Conservation (phyloP, 2,888 invertebrate species). For the Operophtera brumata region DNA sequence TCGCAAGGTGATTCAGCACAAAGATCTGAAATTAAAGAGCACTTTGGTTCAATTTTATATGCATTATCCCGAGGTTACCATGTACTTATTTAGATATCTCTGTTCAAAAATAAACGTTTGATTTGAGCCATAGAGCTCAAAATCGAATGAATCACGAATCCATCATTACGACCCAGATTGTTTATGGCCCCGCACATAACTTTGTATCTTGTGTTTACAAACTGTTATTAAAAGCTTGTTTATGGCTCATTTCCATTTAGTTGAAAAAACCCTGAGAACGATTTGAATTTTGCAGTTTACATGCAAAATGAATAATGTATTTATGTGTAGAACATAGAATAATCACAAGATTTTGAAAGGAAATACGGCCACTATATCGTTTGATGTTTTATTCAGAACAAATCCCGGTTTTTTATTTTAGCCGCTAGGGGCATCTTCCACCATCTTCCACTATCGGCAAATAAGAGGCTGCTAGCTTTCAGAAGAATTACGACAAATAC, state of each 20-base stretch:
- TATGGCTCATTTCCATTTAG: slow-evolving; percentile 39
- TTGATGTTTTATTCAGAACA: too few species aligned
- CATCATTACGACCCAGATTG: slow-evolving; percentile 28
- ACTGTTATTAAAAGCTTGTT: slow-evolving; percentile 44
- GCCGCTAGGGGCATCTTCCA: too few species aligned
- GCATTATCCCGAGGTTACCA: slow-evolving; percentile 4
- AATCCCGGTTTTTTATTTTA: too few species aligned
- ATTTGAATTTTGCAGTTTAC: slow-evolving; percentile 6
- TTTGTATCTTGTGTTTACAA: slow-evolving; percentile 41
- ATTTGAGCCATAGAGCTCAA: slow-evolving; percentile 8
- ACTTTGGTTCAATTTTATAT: slow-evolving; percentile 14
- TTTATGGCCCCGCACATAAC: slow-evolving; percentile 35
- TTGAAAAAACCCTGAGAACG: slow-evolving; percentile 33
- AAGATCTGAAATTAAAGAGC: slow-evolving; percentile 74
- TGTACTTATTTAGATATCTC: slow-evolving; percentile 11
- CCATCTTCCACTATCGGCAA: too few species aligned
- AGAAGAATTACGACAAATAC: too few species aligned
- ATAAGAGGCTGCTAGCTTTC: too few species aligned
- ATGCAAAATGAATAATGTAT: background rate
- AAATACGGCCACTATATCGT: background rate
- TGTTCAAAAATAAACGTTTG: slow-evolving; percentile 9
- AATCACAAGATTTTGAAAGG: background rate
- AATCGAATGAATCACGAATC: slow-evolving; percentile 7
- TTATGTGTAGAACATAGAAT: background rate
- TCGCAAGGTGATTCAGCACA: slow-evolving; percentile 81